Evolutionary conservation across 2,888 invertebrate genomes (phyloP), one percentile per base, ranked within the genome.

Genomic region (Lumbricus terrestris): DNA sequence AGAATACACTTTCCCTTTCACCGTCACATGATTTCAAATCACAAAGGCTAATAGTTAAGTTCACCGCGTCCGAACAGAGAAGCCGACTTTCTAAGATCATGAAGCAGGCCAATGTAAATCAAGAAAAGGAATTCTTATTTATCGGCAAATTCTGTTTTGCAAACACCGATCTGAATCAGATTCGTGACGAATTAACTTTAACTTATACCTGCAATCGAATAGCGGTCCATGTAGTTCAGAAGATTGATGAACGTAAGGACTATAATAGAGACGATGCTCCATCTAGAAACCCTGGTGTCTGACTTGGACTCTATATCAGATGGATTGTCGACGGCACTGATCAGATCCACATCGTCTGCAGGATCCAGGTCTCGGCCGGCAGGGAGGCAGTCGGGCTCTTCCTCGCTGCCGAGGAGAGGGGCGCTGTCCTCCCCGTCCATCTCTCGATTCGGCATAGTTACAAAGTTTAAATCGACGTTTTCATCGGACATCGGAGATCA

Each of bases 191-290:
- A 3, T 8, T 23, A 29, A 83, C 34, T 85, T n/a, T n/a, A n/a
- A n/a, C n/a, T n/a, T n/a, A n/a, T 15, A 92, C 92, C 92, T 92
- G 92, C 92, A 29, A 92, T 89, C n/a, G 92, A 92, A 89, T 90
- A 92, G 38, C 92, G 85, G 89, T 92, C 92, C 90, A 91, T 91
- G 83, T 92, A 92, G 90, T 99, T 99, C 94, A 99, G 98, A 93
- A 99, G 96, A 96, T 99, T 99, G 89, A 88, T 82, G 35, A 89
- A 82, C 18, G 88, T 47, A 8, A 90, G 85, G 29, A 90, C 40
- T 33, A 83, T 33, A 33, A 90, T 40, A n/a, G 90, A 85, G 15
- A 90, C 40, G n/a, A 90, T 37, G 38, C 47, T 90, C 90, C 89
- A 47, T 54, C 1, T 69, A 13, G 37, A 33, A 20, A 37, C 69